A percentile compares a stretch with the other conserved stretches of the same genome.
phyloP scores from a whole-genome alignment of 2,888 invertebrate species.

The Caenorhabditis macrosperma region DNA sequence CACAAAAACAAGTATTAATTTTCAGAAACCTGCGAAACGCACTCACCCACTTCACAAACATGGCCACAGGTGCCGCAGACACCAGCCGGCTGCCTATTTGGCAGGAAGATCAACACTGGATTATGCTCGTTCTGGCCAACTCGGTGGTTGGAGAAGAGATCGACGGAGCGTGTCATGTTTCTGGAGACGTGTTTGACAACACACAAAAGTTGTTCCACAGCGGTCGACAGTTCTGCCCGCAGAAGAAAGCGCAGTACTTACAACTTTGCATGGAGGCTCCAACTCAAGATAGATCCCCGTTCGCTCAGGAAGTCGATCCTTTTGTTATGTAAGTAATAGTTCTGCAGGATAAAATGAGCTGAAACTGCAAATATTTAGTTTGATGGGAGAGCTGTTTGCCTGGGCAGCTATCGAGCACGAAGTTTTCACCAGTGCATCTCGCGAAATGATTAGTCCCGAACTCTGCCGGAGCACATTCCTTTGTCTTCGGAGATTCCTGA shows the following conservation, averaged over 20 bases:
- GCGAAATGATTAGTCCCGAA: constrained; percentile 86
- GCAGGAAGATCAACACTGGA: constrained; percentile 93
- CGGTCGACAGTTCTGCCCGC: constrained; percentile 39
- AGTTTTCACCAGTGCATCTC: constrained; percentile 84
- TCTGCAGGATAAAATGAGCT: too few species aligned
- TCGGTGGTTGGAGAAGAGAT: constrained; percentile 67
- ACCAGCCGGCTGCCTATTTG: constrained; percentile 84
- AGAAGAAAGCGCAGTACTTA: constrained; percentile 53
- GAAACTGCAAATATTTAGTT: constrained; percentile 32
- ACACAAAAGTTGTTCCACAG: constrained; percentile 32
- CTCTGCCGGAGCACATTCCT: constrained; percentile 61
- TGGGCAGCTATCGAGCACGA: constrained; percentile 70
- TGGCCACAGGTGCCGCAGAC: constrained; percentile 74
- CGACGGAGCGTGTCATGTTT: constrained; percentile 67
- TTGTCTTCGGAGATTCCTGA: constrained; percentile 59
- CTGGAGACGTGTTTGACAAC: constrained; percentile 64
- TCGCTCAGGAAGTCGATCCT: constrained; percentile 62
- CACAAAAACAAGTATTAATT: not conserved
- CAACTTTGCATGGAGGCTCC: constrained; percentile 62
- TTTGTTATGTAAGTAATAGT: constrained; percentile 61
- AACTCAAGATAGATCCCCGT: constrained; percentile 43
- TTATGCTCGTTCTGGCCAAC: constrained; percentile 85
- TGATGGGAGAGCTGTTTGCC: constrained; percentile 66
- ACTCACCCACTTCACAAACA: constrained; percentile 49
- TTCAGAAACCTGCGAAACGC: constrained; percentile 58